phyloP scores from a whole-genome alignment of 1,140 invertebrate species.

The Caenorhabditis remanei region DNA sequence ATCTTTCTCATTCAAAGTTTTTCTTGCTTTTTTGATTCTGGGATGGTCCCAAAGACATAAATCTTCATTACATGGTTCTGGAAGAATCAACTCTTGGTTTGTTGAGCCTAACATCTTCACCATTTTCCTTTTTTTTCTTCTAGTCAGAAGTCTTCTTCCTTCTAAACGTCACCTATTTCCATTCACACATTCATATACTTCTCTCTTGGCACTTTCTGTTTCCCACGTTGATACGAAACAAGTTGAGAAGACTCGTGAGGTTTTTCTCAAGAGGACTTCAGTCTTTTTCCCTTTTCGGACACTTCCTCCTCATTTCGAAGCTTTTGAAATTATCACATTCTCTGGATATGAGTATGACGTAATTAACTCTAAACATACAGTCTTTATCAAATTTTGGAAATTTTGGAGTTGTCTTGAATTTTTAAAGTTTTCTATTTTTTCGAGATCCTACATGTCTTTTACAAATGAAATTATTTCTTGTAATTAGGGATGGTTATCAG shows the following conservation, averaged over 20 bases:
- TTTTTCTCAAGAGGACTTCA: neutral
- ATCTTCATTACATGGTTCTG: too few relatives aligned
- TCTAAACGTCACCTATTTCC: slow-evolving; percentile 3
- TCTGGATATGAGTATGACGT: too few relatives aligned
- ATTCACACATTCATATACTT: neutral
- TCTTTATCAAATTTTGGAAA: too few relatives aligned
- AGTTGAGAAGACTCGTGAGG: neutral
- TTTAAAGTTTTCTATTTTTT: too few relatives aligned
- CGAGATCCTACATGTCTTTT: too few relatives aligned
- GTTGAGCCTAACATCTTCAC: neutral
- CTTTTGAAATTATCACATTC: too few relatives aligned
- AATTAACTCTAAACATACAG: too few relatives aligned
- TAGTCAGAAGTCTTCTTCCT: neutral
- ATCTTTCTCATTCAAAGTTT: neutral
- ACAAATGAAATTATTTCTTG: too few relatives aligned
- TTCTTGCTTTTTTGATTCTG: neutral
- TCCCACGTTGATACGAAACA: slow-evolving; percentile 24
- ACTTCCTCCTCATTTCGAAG: neutral
- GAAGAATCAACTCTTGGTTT: neutral
- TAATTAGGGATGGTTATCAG: too few relatives aligned
- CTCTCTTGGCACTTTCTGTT: neutral
- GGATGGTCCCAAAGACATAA: neutral
- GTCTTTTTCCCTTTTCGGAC: neutral
- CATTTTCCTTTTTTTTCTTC: neutral
- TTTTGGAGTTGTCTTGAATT: too few relatives aligned